These are phyloP conservation scores for Girardinichthys multiradiatus DNA, from an alignment of 2,113 vertebrate species.

Conservation along the genomic window DNA sequence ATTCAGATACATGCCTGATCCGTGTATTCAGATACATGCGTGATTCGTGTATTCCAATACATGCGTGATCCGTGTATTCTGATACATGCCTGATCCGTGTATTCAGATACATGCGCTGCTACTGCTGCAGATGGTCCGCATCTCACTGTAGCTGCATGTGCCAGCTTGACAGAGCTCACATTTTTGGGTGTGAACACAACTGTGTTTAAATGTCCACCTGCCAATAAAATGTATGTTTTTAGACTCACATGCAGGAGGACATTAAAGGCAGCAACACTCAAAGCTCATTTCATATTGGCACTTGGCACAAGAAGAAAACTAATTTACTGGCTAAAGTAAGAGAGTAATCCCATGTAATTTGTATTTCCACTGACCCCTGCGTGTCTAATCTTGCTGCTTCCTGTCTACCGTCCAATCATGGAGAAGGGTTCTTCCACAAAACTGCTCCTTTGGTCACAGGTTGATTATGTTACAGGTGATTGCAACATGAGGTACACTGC, in stretches of 20 bases:
- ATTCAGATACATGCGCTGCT: background rate
- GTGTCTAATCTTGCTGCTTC: conserved; percentile 61
- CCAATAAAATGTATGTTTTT: conserved; percentile 80
- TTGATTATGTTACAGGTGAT: conserved; percentile 61
- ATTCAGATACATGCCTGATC: background rate
- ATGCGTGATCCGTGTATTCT: no score
- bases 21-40: background rate
- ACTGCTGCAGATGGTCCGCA: background rate
- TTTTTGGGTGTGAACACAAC: conserved; percentile 1
- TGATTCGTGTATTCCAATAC: no score
- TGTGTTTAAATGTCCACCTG: conserved; percentile 19
- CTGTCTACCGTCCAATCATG: conserved; percentile 52
- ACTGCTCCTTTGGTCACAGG: conserved; percentile 60
- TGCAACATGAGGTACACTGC: conserved; percentile 34
- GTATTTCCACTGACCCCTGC: conserved; percentile 47
- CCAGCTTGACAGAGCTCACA: background rate
- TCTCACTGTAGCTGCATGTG: background rate
- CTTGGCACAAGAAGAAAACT: conserved; percentile 86
- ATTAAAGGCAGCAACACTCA: conserved; percentile 81
- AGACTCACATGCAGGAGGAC: conserved; percentile 81
- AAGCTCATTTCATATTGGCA: conserved; percentile 82
- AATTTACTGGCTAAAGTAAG: conserved; percentile 83
- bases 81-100: background rate
- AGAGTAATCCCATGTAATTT: conserved; percentile 60
- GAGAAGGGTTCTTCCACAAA: conserved; percentile 56